These are phyloP conservation scores for Hemibates koningsi DNA, from an alignment of 2,113 vertebrate genomes.

Conservation along the genomic window DNA sequence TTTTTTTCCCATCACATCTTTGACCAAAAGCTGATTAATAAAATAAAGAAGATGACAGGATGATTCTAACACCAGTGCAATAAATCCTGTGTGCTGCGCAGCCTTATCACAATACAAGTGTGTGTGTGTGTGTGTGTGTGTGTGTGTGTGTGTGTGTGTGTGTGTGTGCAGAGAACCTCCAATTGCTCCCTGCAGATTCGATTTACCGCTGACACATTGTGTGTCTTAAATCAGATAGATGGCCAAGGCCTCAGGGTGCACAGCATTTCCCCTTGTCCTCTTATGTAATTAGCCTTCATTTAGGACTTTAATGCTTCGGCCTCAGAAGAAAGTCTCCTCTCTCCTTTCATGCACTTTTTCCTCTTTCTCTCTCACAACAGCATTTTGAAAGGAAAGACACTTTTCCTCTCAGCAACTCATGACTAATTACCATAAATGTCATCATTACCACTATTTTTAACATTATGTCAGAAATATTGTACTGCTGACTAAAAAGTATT, in stretches of 20 bases:
- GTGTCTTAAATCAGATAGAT: constrained; percentile 68
- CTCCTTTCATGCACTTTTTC: neutral
- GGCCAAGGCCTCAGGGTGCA: constrained; percentile 27
- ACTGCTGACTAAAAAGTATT: neutral
- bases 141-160: neutral
- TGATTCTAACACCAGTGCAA: neutral
- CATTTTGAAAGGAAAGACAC: neutral
- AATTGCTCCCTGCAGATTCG: constrained; percentile 61
- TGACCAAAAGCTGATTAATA: neutral
- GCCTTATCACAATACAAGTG: neutral
- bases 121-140: neutral
- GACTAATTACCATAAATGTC: neutral
- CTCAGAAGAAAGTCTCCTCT: neutral
- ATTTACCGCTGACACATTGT: constrained; percentile 67
- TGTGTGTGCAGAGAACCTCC: constrained; percentile 28
- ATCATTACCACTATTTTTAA: neutral
- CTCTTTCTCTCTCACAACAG: neutral
- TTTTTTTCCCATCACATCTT: neutral
- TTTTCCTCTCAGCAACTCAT: neutral
- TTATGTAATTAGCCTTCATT: constrained; percentile 65
- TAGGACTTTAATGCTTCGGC: constrained; percentile 49
- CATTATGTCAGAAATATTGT: neutral
- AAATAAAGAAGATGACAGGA: neutral
- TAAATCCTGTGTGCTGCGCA: neutral
- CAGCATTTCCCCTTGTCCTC: constrained; percentile 48